Conservation (phyloP, 2,797 vertebrate genomes). For the Malacoraja senta region DNA sequence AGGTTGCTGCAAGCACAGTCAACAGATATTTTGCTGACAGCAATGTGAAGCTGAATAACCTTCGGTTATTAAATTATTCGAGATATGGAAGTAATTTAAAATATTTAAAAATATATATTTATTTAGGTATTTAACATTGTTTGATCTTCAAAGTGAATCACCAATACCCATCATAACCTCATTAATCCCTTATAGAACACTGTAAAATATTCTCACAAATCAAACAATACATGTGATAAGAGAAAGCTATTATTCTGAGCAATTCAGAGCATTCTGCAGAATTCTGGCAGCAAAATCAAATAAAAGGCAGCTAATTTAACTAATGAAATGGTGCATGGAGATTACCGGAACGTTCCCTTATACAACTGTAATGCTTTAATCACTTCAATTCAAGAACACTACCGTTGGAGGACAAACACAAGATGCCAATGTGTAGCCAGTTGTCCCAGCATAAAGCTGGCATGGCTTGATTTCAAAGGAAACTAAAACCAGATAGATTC, state of each 20-base stretch:
- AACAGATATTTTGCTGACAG: not conserved
- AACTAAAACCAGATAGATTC: not conserved
- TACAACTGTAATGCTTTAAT: not conserved
- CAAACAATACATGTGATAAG: slow-evolving; percentile 3
- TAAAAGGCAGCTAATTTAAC: slow-evolving; percentile 23
- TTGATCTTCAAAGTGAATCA: not conserved
- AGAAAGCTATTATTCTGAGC: not conserved
- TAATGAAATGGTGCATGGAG: not conserved
- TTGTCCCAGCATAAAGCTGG: not conserved
- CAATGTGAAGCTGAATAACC: not conserved
- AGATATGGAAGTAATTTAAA: not conserved
- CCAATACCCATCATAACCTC: not conserved
- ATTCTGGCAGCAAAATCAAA: not conserved
- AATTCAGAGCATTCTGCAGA: not conserved
- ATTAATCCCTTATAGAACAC: not conserved
- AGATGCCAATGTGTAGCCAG: not conserved
- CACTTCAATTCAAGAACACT: not conserved
- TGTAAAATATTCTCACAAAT: not conserved
- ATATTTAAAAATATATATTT: not conserved
- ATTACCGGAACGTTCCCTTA: not conserved
- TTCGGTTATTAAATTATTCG: not conserved
- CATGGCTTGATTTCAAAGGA: not conserved
- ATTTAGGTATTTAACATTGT: not conserved
- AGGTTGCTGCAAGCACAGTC: not conserved
- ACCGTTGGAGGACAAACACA: not conserved